Conservation (phyloP, 2,888 invertebrate species). For the Danaus chrysippus region DNA sequence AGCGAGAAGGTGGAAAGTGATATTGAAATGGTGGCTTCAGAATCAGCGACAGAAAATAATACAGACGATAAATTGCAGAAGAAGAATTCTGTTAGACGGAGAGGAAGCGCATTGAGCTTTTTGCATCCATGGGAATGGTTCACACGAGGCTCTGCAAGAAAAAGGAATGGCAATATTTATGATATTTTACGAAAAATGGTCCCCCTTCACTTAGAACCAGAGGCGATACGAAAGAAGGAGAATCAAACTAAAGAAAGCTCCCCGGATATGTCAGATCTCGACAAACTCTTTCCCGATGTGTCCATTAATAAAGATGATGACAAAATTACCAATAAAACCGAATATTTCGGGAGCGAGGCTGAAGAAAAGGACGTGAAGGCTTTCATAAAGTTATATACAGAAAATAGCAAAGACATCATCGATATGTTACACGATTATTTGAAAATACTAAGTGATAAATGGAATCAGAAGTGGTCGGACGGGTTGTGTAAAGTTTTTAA, state of each 20-base stretch:
- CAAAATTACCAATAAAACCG: slow-evolving; percentile 38
- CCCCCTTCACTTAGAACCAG: slow-evolving; percentile 78
- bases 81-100: slow-evolving; percentile 79
- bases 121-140: slow-evolving; percentile 90
- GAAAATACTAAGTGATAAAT: slow-evolving; percentile 77
- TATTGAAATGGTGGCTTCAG: slow-evolving; percentile 41
- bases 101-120: slow-evolving; percentile 85
- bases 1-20: slow-evolving; percentile 52
- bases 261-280: slow-evolving; percentile 81
- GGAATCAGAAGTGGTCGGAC: slow-evolving; percentile 83
- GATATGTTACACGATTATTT: slow-evolving; percentile 81
- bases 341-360: slow-evolving; percentile 82
- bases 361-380: slow-evolving; percentile 82
- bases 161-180: slow-evolving; percentile 82
- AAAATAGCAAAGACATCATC: slow-evolving; percentile 77
- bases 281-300: slow-evolving; percentile 55
- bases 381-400: slow-evolving; percentile 80
- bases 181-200: slow-evolving; percentile 84
- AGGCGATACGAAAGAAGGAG: slow-evolving; percentile 58
- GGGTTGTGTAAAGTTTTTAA: slow-evolving; percentile 79
- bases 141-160: slow-evolving; percentile 75
- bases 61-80: slow-evolving; percentile 66
- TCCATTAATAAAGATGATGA: slow-evolving; percentile 73
- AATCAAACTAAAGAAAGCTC: slow-evolving; percentile 75
- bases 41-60: slow-evolving; percentile 41